phyloP scores from a whole-genome alignment of 2,797 vertebrate genomes.

The Otus scops region DNA sequence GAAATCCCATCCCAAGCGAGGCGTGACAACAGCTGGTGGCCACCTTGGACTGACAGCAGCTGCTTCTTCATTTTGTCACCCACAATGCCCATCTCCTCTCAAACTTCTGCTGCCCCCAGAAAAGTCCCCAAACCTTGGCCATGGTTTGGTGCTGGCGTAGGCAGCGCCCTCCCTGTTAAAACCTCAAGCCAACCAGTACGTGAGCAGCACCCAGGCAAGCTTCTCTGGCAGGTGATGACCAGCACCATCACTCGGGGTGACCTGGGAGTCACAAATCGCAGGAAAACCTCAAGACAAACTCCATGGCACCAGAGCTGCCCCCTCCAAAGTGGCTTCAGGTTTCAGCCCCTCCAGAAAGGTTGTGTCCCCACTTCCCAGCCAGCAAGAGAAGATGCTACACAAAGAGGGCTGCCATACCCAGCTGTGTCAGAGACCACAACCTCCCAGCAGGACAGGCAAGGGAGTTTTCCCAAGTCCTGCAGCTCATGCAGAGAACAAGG shows the following conservation, averaged over 20 bases:
- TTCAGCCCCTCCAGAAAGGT: background rate
- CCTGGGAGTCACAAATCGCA: rapidly evolving
- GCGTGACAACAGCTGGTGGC: background rate
- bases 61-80: background rate
- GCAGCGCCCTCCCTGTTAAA: background rate
- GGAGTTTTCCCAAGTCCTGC: background rate
- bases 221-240: rapidly evolving
- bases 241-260: background rate
- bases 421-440: rapidly evolving
- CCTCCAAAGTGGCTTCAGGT: rapidly evolving
- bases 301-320: rapidly evolving
- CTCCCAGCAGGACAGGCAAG: background rate
- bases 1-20: rapidly evolving
- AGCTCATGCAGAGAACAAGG: background rate
- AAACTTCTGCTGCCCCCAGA: background rate
- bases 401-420: background rate
- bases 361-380: background rate
- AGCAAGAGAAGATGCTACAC: background rate
- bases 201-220: background rate
- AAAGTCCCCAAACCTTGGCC: background rate
- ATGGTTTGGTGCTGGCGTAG: background rate
- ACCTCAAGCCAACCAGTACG: rapidly evolving
- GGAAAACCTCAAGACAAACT: background rate
- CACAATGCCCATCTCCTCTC: background rate
- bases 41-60: background rate